A percentile compares a stretch with the other conserved stretches of the same genome.
These are phyloP conservation scores for Prunella strophiata DNA, from an alignment of 2,797 vertebrate species.

Conservation along the genomic window DNA sequence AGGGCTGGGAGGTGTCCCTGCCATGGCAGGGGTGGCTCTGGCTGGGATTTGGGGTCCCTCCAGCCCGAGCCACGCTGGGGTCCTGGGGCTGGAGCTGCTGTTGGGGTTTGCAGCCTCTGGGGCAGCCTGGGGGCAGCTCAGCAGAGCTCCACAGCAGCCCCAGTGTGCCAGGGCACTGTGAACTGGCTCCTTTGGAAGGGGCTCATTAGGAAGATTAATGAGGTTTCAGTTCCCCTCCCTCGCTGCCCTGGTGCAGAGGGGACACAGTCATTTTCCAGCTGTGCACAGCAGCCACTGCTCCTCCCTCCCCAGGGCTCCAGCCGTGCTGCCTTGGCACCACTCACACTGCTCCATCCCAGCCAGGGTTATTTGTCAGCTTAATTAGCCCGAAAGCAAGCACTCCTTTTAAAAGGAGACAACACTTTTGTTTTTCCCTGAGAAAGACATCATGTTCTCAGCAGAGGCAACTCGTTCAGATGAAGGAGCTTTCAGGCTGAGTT, in stretches of 20 bases:
- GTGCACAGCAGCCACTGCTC: constrained; percentile 24
- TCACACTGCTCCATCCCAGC: constrained; percentile 31
- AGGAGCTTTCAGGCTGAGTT: constrained; percentile 33
- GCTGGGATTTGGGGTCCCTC: neutral
- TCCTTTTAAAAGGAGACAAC: constrained; percentile 68
- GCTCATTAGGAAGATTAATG: constrained; percentile 61
- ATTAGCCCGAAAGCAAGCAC: constrained; percentile 75
- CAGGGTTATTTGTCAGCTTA: constrained; percentile 70
- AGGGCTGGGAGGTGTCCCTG: neutral
- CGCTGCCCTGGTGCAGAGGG: neutral
- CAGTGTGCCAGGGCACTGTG: constrained; percentile 2
- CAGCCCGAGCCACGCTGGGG: fast-evolving
- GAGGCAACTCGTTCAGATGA: constrained; percentile 58
- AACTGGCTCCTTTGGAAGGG: constrained; percentile 41
- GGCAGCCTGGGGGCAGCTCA: neutral
- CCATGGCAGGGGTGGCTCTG: neutral
- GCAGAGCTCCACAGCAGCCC: constrained; percentile 32
- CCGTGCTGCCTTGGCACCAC: neutral
- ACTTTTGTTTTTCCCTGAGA: constrained; percentile 52
- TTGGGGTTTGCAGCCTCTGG: neutral
- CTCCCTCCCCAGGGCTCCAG: constrained; percentile 31
- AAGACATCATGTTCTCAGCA: constrained; percentile 45
- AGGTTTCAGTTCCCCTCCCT: constrained; percentile 12
- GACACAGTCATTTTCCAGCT: constrained; percentile 41
- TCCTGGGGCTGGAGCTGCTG: neutral